phyloP scores from a whole-genome alignment of 2,888 invertebrate species.

The Drosophila meridionalis region DNA sequence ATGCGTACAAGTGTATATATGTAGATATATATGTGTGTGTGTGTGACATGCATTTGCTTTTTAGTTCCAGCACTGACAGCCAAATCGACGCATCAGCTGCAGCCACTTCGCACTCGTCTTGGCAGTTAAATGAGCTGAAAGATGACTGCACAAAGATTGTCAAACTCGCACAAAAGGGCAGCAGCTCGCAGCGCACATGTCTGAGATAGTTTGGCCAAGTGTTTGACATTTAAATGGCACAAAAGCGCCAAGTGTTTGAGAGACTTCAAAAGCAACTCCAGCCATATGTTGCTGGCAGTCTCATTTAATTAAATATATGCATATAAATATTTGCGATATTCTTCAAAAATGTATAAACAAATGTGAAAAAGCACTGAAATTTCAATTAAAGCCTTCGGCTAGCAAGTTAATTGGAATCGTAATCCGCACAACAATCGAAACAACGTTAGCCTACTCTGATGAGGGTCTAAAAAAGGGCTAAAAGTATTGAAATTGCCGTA shows the following conservation, averaged over 20 bases:
- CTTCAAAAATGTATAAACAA: not conserved
- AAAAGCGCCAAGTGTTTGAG: not conserved
- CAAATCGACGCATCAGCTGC: not conserved
- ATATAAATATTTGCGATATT: not conserved
- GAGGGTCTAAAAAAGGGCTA: not conserved
- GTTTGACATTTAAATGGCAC: not conserved
- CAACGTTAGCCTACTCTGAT: not conserved
- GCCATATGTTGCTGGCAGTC: not conserved
- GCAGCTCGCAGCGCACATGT: not conserved
- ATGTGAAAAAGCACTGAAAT: not conserved
- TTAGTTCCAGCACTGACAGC: slow-evolving; percentile 12
- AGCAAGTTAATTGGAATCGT: not conserved
- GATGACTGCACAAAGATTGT: slow-evolving; percentile 25
- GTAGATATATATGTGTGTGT: slow-evolving; percentile 20
- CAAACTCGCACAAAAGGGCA: slow-evolving; percentile 1
- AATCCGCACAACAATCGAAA: not conserved
- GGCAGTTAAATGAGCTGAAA: slow-evolving; percentile 57
- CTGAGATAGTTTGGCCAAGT: not conserved
- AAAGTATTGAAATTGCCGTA: not conserved
- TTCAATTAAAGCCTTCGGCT: not conserved
- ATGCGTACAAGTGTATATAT: slow-evolving; percentile 17
- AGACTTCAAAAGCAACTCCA: not conserved
- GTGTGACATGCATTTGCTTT: slow-evolving; percentile 26
- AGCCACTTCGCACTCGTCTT: slow-evolving; percentile 26
- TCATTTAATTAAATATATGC: not conserved